Evolutionary conservation across 1,140 invertebrate genomes (phyloP).

Genomic region (Akabosia matsudoensis): DNA sequence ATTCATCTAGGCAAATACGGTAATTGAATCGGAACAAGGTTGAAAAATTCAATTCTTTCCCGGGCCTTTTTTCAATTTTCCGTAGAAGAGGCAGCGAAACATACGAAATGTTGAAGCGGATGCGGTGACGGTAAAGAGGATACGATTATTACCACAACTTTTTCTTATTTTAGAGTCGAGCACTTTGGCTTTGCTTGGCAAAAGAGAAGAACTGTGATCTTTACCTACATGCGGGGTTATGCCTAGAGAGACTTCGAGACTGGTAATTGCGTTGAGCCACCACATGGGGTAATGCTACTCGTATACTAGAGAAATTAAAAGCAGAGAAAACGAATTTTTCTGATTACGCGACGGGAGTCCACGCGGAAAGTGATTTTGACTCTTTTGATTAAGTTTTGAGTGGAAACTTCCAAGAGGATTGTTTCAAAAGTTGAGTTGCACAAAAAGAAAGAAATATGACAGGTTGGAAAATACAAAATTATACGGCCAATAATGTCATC

Average conservation of each 20-base stretch:
- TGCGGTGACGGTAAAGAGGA: too few species aligned
- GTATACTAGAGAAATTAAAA: not conserved
- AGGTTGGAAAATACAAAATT: too few species aligned
- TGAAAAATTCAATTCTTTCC: slow-evolving; percentile 15
- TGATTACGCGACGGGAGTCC: not conserved
- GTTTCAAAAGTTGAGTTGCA: too few species aligned
- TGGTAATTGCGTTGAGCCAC: not conserved
- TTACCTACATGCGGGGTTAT: too few species aligned
- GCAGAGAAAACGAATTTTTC: not conserved
- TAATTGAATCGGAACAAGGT: slow-evolving; percentile 11
- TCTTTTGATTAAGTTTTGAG: too few species aligned
- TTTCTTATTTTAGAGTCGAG: not conserved
- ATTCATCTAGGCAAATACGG: slow-evolving; percentile 10
- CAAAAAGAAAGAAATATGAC: too few species aligned
- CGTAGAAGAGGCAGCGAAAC: not conserved
- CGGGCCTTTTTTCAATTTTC: not conserved
- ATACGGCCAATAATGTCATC: too few species aligned
- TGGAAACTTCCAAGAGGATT: too few species aligned
- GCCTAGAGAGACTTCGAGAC: too few species aligned
- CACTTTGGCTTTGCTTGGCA: too few species aligned
- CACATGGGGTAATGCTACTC: not conserved
- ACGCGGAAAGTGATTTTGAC: not conserved
- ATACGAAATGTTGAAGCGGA: not conserved
- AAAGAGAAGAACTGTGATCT: too few species aligned
- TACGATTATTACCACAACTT: not conserved